Evolutionary conservation across 2,113 vertebrate genomes (phyloP), one percentile per base, ranked within the genome.

Genomic region (Haliaeetus leucogaster): DNA sequence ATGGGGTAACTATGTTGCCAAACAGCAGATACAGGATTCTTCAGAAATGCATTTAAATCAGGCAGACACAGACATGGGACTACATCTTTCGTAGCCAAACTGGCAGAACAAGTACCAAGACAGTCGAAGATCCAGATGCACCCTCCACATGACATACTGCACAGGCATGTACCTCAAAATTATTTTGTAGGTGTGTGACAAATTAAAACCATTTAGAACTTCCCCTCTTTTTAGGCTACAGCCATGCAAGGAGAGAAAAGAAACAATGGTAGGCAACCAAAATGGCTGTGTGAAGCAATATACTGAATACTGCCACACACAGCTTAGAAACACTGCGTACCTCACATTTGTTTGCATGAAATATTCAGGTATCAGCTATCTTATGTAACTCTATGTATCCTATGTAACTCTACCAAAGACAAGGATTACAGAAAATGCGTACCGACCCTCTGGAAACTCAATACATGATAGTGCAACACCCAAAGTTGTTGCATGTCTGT

Each of bases 381-480:
- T 73, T 53, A 21, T 3, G 58, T 36, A 59, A 63, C 59, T 52
- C 36, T 43, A 34, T 50, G 50, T 52, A 52, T 9, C 45, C 77
- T 53, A 21, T 4, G 58, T 36, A 59, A 63, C 55, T 52, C 42
- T 55, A 34, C 20, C 2, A 2, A 66, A 55, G 47, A 43, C 5
- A 8, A 16, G n/a, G 50, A 53, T 4, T 32, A 25, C 40, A 38
- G 45, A 10, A 23, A 67, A 48, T 22, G 4, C 1, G 7, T 6
- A 43, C 40, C 10, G 1, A 19, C 71, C 14, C 42, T n/a, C 90
- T 61, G 34, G 72, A 73, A 94, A 89, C 25, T 26, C 84, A 47
- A 5, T 7, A 68, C 26, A 3, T 0, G 0, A 10, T 1, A 68
- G 23, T 1, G 5, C 62, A 77, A 55, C 34, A 36, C 10, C 42